Evolutionary conservation across 2,888 invertebrate species (phyloP), one percentile per base, ranked within the genome.

Genomic region (Dolomedes plantarius): DNA sequence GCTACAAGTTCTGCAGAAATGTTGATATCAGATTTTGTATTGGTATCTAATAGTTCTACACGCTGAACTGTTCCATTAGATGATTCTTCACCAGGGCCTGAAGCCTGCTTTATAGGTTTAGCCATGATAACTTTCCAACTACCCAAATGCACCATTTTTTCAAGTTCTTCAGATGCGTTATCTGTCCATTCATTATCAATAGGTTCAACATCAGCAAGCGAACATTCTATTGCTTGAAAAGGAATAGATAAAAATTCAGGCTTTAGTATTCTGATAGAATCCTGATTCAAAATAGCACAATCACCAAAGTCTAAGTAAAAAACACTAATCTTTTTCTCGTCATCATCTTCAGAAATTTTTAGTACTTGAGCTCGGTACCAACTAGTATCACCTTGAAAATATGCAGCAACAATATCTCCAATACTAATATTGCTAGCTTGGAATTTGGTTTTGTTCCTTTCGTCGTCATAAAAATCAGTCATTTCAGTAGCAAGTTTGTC

Each of bases 321-420:
- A 46, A 91, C 91, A 19, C 89, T 89, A 91, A 91, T 91, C 29
- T 83, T 87, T 6, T 89, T 89, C 41, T 65, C 88, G 89, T 94
- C 94, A 90, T 94, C 94, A 69, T 93, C 93, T 32, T 93, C 91
- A 76, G 94, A 92, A 6, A 97, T 94, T n/a, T 77, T 32, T 0
- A 83, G 11, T 3, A 83, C 73, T 91, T 95, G 94, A 0, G 93
- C 94, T 89, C 95, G 93, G 91, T 95, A 96, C 96, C 96, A 97
- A 91, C 87, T 87, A 11, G 94, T 93, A 91, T 97, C 97, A 90
- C 94, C 94, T n/a, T 94, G 93, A 91, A 95, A 97, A 89, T 95
- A 94, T 0, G 96, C 96, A 23, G 96, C 97, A 16, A 97, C 96
- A 87, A 96, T 94, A 91, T 97, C 96, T 0, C 96, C 97, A 81